Evolutionary conservation across 1,140 invertebrate genomes (phyloP), one percentile per base, ranked within the genome.

Genomic region (Cheumatopsyche charites): DNA sequence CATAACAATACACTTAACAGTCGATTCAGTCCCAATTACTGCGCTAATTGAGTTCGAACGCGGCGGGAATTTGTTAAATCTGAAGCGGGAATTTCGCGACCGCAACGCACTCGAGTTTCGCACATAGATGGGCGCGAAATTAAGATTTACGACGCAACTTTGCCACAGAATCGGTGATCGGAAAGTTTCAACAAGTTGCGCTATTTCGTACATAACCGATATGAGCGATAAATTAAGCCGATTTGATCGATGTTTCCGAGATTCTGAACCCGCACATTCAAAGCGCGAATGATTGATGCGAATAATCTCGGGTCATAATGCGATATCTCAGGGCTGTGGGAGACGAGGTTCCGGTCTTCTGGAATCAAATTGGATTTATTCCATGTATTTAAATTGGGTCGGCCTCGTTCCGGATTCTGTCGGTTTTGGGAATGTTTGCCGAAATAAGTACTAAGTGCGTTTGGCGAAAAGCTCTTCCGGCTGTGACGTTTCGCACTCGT

Each of bases 141-240:
- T 75, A 72, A 71, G 73, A 75, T 75, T 75, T 75, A 75, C 71
- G 70, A 67, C 66, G 17, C 47, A 75, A 75, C 73, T 75, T 72
- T 62, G 61, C 9, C 29, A 36, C 29, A 36, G 29, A 36, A 36
- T 4, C 13, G 67, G 61, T 67, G 69, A 68, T 75, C 65, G 63
- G 52, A 52, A 66, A 70, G 68, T 66, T 68, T 45, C 61, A 75
- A 72, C 66, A 66, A 69, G 65, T 65, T 52, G 58, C 63, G 61
- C 47, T 61, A 21, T 58, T 63, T 63, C 55, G 52, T 62, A 58
- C 23, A 52, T 17, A 25, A 21, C 29, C 29, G 29, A 36, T 36
- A 36, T 36, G 25, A n/a, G 65, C 29, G 66, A 61, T 66, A 73
- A 63, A 61, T 68, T 68, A 61, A 67, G 62, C 66, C 29, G 71